Evolutionary conservation across 2,113 vertebrate species (phyloP).

Genomic region (Pelecanus crispus): DNA sequence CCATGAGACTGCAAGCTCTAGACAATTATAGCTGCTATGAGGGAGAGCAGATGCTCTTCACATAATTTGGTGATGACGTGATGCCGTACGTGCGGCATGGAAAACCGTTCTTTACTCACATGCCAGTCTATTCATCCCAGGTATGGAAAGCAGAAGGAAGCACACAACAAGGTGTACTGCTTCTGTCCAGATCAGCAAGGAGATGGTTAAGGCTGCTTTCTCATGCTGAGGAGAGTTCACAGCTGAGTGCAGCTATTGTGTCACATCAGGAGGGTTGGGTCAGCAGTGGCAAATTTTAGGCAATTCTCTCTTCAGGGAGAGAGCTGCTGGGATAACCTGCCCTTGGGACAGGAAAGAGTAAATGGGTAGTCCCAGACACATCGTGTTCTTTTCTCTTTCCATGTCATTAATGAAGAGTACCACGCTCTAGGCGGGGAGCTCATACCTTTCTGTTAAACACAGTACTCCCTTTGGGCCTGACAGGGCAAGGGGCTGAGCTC

Average conservation of each 20-base stretch:
- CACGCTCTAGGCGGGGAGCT: neutral
- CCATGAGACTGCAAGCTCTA: neutral
- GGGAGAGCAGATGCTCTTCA: neutral
- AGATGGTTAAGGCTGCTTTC: neutral
- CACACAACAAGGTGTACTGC: neutral
- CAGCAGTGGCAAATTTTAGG: neutral
- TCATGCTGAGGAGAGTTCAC: neutral
- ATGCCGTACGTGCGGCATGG: neutral
- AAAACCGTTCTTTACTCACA: neutral
- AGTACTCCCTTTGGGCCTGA: neutral
- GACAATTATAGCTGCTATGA: neutral
- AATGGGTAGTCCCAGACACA: neutral
- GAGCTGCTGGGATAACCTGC: neutral
- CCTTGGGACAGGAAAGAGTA: neutral
- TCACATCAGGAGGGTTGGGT: neutral
- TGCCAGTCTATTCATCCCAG: neutral
- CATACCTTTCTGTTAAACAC: neutral
- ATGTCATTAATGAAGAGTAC: neutral
- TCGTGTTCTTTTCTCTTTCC: neutral
- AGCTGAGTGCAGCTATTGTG: neutral
- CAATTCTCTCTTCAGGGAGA: neutral
- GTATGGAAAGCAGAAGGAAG: neutral
- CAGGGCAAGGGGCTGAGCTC: neutral
- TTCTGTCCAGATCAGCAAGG: neutral
- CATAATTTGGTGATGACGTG: neutral